Evolutionary conservation across 2,797 vertebrate genomes (phyloP), one percentile per base, ranked within the genome.

Genomic region (Sebastes nivosus): DNA sequence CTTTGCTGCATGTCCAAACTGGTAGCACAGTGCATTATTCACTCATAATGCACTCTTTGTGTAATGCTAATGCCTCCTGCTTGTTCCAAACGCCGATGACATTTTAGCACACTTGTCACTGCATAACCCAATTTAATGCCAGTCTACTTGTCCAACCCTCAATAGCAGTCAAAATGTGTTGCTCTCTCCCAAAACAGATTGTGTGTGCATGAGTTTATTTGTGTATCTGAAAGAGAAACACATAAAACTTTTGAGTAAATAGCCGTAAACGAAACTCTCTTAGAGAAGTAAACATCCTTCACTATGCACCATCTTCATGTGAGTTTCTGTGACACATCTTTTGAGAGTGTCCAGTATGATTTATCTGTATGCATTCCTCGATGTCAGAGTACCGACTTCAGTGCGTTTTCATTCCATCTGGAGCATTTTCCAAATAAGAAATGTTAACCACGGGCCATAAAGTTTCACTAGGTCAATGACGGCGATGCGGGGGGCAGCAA

Each of bases 1-100:
- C 96, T 98, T 99, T 97, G 97, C 95, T 96, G 95, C 95, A 93
- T 95, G 97, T 98, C 97, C 95, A 95, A 95, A 92, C 95, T 96
- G 95, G 96, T 98, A 95, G 96, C 93, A 88, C 72, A 79, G 92
- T 93, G 95, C 96, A 97, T 98, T 98, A 97, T 97, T 98, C 97
- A 98, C 94, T 88, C 92, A 95, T 95, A 96, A 96, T 95, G 89
- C 95, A 94, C 95, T 95, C 95, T 95, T 95, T 94, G 93, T 95
- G 88, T 92, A 94, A 95, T 95, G 96, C 96, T 97, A 97, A 96
- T 95, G 95, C 95, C 93, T 96, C 90, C 83, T 89, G 87, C 80
- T 79, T 86, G 81, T 86, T 87, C 80, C 80, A 92, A 90, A 93
- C 89, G 89, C 91, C 93, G 91, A 83, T 88, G 82, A 84, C 83